These are phyloP conservation scores for Yoshiicerus persimilis DNA, from an alignment of 1,140 invertebrate species.

Conservation along the genomic window DNA sequence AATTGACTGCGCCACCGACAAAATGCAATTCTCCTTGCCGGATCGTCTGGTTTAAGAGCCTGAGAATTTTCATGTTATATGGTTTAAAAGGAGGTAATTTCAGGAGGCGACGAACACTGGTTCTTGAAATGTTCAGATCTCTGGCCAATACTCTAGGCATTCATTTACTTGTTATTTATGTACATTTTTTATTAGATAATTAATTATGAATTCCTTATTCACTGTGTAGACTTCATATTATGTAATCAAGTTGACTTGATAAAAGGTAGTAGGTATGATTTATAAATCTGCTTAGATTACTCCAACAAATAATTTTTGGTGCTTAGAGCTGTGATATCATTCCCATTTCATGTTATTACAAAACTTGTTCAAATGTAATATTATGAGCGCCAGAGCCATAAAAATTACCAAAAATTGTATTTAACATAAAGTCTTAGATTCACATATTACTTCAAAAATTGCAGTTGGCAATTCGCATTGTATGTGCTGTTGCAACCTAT, in stretches of 20 bases:
- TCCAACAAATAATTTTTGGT: neutral
- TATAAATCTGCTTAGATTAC: neutral
- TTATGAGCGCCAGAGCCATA: neutral
- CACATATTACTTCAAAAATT: neutral
- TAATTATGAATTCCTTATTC: neutral
- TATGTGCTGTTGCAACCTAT: too few species aligned
- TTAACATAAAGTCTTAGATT: neutral
- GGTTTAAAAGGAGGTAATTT: too few species aligned
- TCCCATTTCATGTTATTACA: neutral
- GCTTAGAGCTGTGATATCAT: neutral
- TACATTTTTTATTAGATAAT: neutral
- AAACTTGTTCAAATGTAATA: neutral
- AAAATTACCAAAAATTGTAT: neutral
- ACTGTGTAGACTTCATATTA: neutral
- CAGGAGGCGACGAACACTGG: too few species aligned
- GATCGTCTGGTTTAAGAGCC: too few species aligned
- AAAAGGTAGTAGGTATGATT: neutral
- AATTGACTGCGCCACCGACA: too few species aligned
- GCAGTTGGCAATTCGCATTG: neutral
- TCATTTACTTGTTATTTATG: neutral
- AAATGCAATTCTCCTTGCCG: too few species aligned
- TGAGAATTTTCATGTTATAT: too few species aligned
- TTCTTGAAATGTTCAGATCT: too few species aligned
- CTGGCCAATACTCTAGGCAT: neutral
- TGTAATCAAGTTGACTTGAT: neutral